Percentiles rank a stretch among this genome's conserved stretches.
Evolutionary conservation across 2,888 invertebrate genomes (phyloP).

Genomic region (Lycaena phlaeas): DNA sequence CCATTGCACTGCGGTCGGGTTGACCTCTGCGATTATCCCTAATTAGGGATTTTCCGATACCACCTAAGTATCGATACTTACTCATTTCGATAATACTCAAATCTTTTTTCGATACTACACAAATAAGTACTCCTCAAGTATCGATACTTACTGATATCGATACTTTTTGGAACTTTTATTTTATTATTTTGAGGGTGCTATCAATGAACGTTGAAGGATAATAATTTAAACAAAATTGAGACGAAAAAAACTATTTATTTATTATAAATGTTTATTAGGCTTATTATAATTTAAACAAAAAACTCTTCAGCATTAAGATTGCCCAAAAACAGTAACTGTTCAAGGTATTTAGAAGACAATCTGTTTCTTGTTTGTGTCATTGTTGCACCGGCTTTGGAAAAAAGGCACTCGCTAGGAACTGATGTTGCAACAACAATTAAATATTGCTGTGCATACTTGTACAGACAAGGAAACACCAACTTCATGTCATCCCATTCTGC

Average conservation of each 20-base stretch:
- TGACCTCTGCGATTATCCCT: slow-evolving; percentile 17
- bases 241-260: no score
- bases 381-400: slow-evolving; percentile 29
- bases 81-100: slow-evolving; percentile 13
- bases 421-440: slow-evolving; percentile 30
- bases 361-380: slow-evolving; percentile 29
- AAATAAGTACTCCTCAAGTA: slow-evolving; percentile 2
- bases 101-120: no score
- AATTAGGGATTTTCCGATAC: slow-evolving; percentile 14
- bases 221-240: no score
- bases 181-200: no score
- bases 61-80: slow-evolving; percentile 5
- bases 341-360: slow-evolving; percentile 25
- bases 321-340: slow-evolving; percentile 21
- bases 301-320: slow-evolving; percentile 20
- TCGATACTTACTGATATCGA: slow-evolving; percentile 16
- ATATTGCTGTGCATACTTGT: slow-evolving; percentile 27
- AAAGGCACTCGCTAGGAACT: slow-evolving; percentile 20
- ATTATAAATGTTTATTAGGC: slow-evolving; percentile 13
- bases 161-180: no score
- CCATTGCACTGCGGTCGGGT: slow-evolving; percentile 15
- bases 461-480: slow-evolving; percentile 26
- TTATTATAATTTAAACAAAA: slow-evolving; percentile 18
- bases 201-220: no score
- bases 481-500: no score